Base-by-base conservation (phyloP, 2,797 vertebrate genomes). In the Lemur catta region DNA sequence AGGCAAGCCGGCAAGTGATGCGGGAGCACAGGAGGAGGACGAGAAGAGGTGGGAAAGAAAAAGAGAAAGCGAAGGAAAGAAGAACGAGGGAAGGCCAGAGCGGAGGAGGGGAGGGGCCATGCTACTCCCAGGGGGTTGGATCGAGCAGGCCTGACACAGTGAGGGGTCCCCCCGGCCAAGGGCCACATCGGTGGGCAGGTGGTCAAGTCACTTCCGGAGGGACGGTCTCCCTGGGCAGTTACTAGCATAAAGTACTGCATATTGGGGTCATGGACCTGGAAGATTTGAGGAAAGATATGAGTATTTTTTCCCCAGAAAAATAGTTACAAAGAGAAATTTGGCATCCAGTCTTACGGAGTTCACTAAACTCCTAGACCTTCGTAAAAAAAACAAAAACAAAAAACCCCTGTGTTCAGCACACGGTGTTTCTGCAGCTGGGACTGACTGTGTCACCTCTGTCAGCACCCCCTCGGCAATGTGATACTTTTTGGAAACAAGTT, bases 401-500 rank as follows among this genome's bases (percentile, higher is more conserved):
- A 69, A 35, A 4, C 28, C 26, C 33, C 46, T 89, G 72, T 38
- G 75, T 50, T 71, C 61, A 14, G 48, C 41, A 26, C 86, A 61
- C 6, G 1, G 55, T 18, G 33, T 55, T 82, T 65, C 9, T 4
- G 82, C 52, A 33, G 50, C 84, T 33, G n/a, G 82, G 48, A 78
- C 24, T 10, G 48, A 78, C 24, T 8, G 5, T 12, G 81, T 41
- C 88, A 22, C 43, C 24, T 85, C 26, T 20, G 46, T 76, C 88
- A 41, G 55, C 46, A 63, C 0, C 55, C 46, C 18, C 57, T 84
- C 50, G 13, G 14, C 30, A 48, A 28, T 0, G 17, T 0, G 30
- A 86, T 22, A 26, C 57, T 65, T 88, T 78, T 72, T 55, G 35
- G 91, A 85, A 78, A 94, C 75, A 69, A 76, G 75, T n/a, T 24